Evolutionary conservation across 1,140 invertebrate species (phyloP).

Genomic region (Nomia melanderi): DNA sequence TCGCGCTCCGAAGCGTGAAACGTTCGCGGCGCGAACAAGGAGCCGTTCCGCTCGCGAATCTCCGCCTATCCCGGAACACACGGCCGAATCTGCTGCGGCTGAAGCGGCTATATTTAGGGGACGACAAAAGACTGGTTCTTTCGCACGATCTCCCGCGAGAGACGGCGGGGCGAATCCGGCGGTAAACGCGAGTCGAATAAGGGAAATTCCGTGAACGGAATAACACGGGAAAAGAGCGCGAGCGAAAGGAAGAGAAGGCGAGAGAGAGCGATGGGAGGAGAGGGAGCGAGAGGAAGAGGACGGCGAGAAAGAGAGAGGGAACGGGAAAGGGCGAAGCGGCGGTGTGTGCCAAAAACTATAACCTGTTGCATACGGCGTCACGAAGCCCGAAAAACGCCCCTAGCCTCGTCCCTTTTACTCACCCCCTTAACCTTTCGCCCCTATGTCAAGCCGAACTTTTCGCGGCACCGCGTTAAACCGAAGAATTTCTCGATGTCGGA

Average conservation of each 20-base stretch:
- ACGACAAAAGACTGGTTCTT: background rate
- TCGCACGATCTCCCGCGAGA: slow-evolving; percentile 38
- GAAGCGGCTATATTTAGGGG: too few species aligned
- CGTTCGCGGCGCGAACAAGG: too few species aligned
- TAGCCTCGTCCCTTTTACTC: slow-evolving; percentile 71
- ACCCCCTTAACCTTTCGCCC: slow-evolving; percentile 55
- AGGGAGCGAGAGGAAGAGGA: slow-evolving; percentile 4
- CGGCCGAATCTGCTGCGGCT: too few species aligned
- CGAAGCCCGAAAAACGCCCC: slow-evolving; percentile 80
- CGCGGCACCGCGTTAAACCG: slow-evolving; percentile 50
- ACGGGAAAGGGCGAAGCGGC: slow-evolving; percentile 65
- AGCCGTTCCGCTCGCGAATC: too few species aligned
- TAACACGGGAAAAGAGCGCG: slow-evolving; percentile 50
- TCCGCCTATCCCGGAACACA: too few species aligned
- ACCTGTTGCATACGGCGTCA: slow-evolving; percentile 78
- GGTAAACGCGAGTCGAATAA: slow-evolving; percentile 37
- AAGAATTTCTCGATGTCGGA: slow-evolving; percentile 58
- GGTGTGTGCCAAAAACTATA: slow-evolving; percentile 81
- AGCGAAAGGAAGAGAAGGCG: slow-evolving; percentile 52
- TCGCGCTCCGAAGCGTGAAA: too few species aligned
- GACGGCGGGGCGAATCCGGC: slow-evolving; percentile 27
- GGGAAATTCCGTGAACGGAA: slow-evolving; percentile 64
- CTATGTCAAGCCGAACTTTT: slow-evolving; percentile 62
- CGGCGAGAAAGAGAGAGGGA: slow-evolving; percentile 28
- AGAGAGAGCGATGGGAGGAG: slow-evolving; percentile 31